Conservation (phyloP, 2,797 vertebrate species). For the Brachyalestes nurse region DNA sequence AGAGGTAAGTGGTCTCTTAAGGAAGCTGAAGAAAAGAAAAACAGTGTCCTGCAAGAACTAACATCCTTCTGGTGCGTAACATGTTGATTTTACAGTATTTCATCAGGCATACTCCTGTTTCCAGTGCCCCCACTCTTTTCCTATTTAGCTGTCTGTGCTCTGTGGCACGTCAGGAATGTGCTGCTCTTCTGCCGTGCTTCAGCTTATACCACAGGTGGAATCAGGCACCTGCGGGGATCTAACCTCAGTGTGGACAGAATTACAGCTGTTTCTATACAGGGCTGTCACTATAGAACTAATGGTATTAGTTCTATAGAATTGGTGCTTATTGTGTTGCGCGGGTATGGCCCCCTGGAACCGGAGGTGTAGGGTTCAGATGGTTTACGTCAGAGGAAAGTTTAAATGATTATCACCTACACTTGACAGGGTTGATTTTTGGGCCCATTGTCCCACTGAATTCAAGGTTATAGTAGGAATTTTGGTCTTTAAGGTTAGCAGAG, state of each 20-base stretch:
- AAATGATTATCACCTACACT: slow-evolving; percentile 33
- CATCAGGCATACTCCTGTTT: background rate
- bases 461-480: background rate
- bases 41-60: too few species aligned
- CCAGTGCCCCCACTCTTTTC: background rate
- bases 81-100: background rate
- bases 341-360: slow-evolving; percentile 51
- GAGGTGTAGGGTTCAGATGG: slow-evolving; percentile 50
- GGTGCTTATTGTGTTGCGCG: slow-evolving; percentile 25
- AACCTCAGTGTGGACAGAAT: slow-evolving; percentile 24
- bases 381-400: slow-evolving; percentile 16
- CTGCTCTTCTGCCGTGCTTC: background rate
- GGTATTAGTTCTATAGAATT: slow-evolving; percentile 43
- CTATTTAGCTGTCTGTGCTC: background rate
- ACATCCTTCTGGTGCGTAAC: background rate
- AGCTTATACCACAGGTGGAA: slow-evolving; percentile 3
- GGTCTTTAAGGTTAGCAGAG: background rate
- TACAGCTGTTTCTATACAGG: slow-evolving; percentile 52
- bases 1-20: background rate
- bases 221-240: slow-evolving; percentile 30
- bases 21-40: background rate
- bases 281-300: slow-evolving; percentile 42
- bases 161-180: slow-evolving; percentile 3
- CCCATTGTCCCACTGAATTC: background rate
- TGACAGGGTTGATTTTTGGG: background rate